Evolutionary conservation across 64 coral and sea anemone genomes (phyloP), one percentile per base, ranked within the genome.

Genomic region (Cladopsammia gracilis): DNA sequence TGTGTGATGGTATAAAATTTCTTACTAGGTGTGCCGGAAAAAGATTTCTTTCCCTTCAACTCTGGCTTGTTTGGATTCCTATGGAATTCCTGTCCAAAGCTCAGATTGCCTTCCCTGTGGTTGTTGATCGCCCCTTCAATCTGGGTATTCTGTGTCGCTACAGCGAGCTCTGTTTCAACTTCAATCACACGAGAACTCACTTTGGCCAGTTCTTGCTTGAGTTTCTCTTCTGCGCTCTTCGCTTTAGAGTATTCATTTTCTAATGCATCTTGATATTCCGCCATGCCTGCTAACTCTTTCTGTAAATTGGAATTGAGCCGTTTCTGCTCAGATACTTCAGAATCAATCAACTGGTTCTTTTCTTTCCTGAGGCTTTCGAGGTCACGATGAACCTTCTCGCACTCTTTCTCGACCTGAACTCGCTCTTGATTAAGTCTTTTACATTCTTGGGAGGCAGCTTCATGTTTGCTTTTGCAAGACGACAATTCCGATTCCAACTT

Each of bases 261-360:
- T 24, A 98, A 44, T 22, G 93, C 76, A 58, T 98, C 95, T 15
- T 97, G 92, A 72, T 94, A 97, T 76, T 97, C 91, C 26, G 83
- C 49, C 92, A 94, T 94, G 10, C 92, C 89, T 47, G 69, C 79
- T 5, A 94, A 22, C 71, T 98, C 93, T 6, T 79, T 87, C 77
- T 93, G 83, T 45, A 94, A 71, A 24, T 91, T 93, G 4, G 74
- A 79, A 50, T 94, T 94, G 10, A 88, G 77, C 11, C 92, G 86
- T 75, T 94, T 87, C 64, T 89, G 78, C 70, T 89, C 86, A 25
- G 88, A 51, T 62, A 88, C 73, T 56, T 94, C 92, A 23, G 77
- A 78, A 15, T 84, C 80, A 14, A 84, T 12, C 45, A 84, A 20
- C 9, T 84, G 60, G 6, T 45, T 67, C 19, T 64, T 84, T 24